These are phyloP conservation scores for Temnothorax curvispinosus DNA, from an alignment of 1,140 invertebrate species.

Conservation along the genomic window DNA sequence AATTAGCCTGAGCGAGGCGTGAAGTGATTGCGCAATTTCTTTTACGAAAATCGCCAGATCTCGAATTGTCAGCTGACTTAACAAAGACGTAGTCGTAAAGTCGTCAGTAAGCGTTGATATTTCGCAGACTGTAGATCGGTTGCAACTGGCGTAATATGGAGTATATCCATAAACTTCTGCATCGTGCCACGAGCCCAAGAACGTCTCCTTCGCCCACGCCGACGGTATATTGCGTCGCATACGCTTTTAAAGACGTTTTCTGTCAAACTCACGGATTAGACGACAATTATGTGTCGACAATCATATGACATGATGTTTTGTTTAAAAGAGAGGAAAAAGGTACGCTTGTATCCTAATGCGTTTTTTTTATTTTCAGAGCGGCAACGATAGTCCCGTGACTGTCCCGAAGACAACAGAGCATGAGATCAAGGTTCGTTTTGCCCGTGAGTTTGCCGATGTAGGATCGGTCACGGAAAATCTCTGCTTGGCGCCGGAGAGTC, in stretches of 20 bases:
- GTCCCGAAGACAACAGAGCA: constrained; percentile 69
- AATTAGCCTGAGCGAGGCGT: constrained; percentile 74
- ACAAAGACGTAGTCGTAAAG: constrained; percentile 16
- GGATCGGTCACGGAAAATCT: constrained; percentile 18
- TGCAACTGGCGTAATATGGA: constrained; percentile 71
- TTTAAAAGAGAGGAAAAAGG: background rate
- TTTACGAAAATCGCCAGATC: constrained; percentile 70
- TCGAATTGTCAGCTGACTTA: constrained; percentile 69
- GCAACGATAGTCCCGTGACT: constrained; percentile 59
- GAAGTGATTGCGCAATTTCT: constrained; percentile 78
- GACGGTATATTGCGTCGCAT: constrained; percentile 68
- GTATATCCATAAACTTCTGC: constrained; percentile 78
- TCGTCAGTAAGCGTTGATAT: constrained; percentile 33
- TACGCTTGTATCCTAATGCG: background rate
- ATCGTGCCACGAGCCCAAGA: constrained; percentile 69
- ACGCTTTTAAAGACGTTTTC: background rate
- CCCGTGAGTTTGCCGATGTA: constrained; percentile 78
- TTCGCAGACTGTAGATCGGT: background rate
- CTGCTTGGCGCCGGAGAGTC: constrained; percentile 64
- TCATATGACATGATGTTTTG: background rate
- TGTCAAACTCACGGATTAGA: background rate
- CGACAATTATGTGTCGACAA: background rate
- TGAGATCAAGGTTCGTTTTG: constrained; percentile 78
- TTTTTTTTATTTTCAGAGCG: constrained; percentile 71
- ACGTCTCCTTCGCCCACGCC: constrained; percentile 65